A percentile compares a stretch with the other conserved stretches of the same genome.
Evolutionary conservation across 2,797 vertebrate genomes (phyloP).

Genomic region (Amazonetta brasiliensis): DNA sequence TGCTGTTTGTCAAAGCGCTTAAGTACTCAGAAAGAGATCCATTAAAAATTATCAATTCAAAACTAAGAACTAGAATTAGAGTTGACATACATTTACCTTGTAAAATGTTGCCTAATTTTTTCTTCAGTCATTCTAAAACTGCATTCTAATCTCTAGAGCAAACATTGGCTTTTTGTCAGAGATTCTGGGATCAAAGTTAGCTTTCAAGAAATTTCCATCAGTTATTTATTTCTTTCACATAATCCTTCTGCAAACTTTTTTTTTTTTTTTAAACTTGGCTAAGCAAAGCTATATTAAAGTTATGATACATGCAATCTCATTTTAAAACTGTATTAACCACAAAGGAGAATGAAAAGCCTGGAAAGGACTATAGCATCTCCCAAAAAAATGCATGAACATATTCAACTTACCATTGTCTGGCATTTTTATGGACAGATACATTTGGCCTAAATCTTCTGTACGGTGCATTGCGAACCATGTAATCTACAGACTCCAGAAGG

Average conservation of each 20-base stretch:
- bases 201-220: neutral
- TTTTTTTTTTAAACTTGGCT: neutral
- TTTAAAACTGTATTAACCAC: neutral
- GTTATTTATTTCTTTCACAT: neutral
- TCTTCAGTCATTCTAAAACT: neutral
- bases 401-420: slow-evolving; percentile 85
- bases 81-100: neutral
- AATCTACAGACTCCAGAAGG: slow-evolving; percentile 91
- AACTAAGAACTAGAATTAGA: neutral
- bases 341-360: neutral
- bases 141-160: neutral
- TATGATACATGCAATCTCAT: neutral
- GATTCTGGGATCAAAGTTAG: neutral
- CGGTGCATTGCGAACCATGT: slow-evolving; percentile 91
- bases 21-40: neutral
- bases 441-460: slow-evolving; percentile 92
- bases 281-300: neutral
- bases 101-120: neutral
- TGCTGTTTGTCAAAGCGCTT: neutral
- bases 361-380: neutral
- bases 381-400: neutral
- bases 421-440: slow-evolving; percentile 79
- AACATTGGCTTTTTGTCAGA: neutral
- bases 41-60: neutral
- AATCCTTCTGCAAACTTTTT: neutral